Base-by-base conservation (phyloP, 2,113 vertebrate genomes). In the Ibidorhyncha struthersii region DNA sequence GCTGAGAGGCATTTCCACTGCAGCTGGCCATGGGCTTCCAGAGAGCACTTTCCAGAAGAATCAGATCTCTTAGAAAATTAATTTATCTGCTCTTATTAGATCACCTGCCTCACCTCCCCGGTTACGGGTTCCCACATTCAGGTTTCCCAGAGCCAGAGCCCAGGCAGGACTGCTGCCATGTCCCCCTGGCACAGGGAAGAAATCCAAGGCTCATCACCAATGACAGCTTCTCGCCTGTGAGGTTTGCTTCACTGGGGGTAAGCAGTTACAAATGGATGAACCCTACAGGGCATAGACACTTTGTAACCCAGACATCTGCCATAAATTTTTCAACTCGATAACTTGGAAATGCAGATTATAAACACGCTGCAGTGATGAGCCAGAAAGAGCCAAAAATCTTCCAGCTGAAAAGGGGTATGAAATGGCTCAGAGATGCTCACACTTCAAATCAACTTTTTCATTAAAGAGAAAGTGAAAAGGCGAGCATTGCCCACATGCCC, bases 271-370 rank as follows among this genome's bases (percentile, higher is more conserved):
- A 76, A 87, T 0, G 0, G 77, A 34, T 59, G 16, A 76, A 40
- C 9, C 29, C 9, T 56, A 43, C 12, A 76, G 41, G 25, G 27
- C 29, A 58, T 3, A 74, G 41, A 26, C 2, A 36, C 56, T 93
- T 47, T 29, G 13, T 29, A 76, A 66, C 25, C 9, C 69, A 83
- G 23, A 52, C 22, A 86, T 47, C 16, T 38, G 27, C n/a, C 26
- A 16, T 19, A 38, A 20, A 17, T 30, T 43, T 91, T 89, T 59
- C 32, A 43, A 53, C 36, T n/a, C 0, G 0, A 25, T 53, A 71
- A 26, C 38, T 86, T 78, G 32, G 47, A 86, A 90, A 47, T 12
- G 8, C 17, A 41, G 11, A 21, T 82, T 47, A 16, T 20, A 41
- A 62, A 66, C 2, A 4, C 43, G 10, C 59, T 59, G 43, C 43